Evolutionary conservation across 2,113 vertebrate species (phyloP), one percentile per base, ranked within the genome.

Genomic region (Glaucidium brasilianum): DNA sequence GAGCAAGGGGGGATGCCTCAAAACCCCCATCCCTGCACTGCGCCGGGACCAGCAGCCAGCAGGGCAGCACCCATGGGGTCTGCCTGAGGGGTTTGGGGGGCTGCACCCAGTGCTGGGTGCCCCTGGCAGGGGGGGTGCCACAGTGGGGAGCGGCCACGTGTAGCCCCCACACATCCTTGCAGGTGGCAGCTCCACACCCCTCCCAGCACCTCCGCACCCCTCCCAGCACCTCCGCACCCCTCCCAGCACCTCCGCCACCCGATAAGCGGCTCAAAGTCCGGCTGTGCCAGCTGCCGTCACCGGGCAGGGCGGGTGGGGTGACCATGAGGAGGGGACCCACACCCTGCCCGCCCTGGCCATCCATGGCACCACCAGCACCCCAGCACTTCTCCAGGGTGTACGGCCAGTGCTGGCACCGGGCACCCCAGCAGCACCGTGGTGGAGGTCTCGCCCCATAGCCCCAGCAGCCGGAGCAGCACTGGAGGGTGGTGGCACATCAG

Each of bases 191-290:
- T 67, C 90, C 35, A 7, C 80, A 11, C 69, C 63, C 37, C 56
- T 79, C 25, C 43, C 11, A 11, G 63, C 59, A 50, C 74, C 34
- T 59, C 59, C 29, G 3, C 47, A 5, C 74, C 53, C 60, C 50
- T 60, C 17, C 59, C 0, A 1, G 45, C 71, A 88, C 88, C 59
- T 91, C n/a, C n/a, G n/a, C n/a, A n/a, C n/a, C n/a, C n/a, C n/a
- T n/a, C n/a, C n/a, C n/a, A n/a, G n/a, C n/a, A n/a, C n/a, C n/a
- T n/a, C 75, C 11, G 2, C 11, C n/a, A 17, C 60, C 35, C 0
- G 96, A 96, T 97, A 97, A 96, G 58, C 0, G 0, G 95, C 85
- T 97, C 95, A 96, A 97, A 97, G 96, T 97, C 93, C 90, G 0
- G 43, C 34, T 55, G 56, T 62, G 72, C 75, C 82, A 79, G 39